A percentile compares a stretch with the other conserved stretches of the same genome.
Evolutionary conservation across 2,888 invertebrate genomes (phyloP).

Genomic region (Tromatobia lineatoria): DNA sequence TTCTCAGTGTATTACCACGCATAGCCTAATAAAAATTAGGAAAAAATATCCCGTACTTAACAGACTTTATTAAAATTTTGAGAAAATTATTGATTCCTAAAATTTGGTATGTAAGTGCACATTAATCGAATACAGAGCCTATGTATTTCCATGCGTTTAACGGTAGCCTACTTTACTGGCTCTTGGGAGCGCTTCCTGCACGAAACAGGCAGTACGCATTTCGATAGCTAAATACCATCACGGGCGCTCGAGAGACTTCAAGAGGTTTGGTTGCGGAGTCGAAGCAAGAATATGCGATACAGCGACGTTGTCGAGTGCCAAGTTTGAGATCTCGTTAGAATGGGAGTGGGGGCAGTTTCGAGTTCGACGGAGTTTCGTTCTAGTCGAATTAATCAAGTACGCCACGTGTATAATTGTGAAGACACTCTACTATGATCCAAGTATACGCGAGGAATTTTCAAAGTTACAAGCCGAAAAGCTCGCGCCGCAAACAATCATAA

Average conservation of each 20-base stretch:
- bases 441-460: constrained; percentile 9
- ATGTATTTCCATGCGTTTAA: neutral
- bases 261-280: constrained; percentile 41
- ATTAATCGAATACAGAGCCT: neutral
- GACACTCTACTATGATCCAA: constrained; percentile 23
- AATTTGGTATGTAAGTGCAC: neutral
- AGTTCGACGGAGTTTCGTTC: constrained; percentile 46
- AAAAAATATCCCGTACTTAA: too few relatives aligned
- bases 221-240: constrained; percentile 32
- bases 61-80: too few relatives aligned
- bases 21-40: too few relatives aligned
- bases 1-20: too few relatives aligned
- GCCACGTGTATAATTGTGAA: constrained; percentile 51
- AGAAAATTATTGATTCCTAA: neutral
- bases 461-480: constrained; percentile 8
- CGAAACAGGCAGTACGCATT: constrained; percentile 28
- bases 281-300: constrained; percentile 54
- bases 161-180: neutral
- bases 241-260: constrained; percentile 31
- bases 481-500: constrained; percentile 22
- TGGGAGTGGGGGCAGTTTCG: neutral
- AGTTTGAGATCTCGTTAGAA: constrained; percentile 72
- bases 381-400: constrained; percentile 57
- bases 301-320: constrained; percentile 65
- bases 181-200: neutral